These are phyloP conservation scores for Osmerus mordax DNA, from an alignment of 2,113 vertebrate genomes.

Conservation along the genomic window DNA sequence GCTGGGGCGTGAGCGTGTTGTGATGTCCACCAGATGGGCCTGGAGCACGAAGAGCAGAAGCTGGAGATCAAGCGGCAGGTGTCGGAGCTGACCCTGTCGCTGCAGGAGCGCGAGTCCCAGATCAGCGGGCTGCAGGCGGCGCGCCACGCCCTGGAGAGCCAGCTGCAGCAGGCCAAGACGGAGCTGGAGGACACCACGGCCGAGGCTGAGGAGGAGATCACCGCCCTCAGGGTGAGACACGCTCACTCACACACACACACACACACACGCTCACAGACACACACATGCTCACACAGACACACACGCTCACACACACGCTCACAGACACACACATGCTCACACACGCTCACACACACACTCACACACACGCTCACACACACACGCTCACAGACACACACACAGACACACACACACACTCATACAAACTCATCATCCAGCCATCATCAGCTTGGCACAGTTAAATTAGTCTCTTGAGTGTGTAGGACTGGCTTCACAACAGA, in stretches of 20 bases:
- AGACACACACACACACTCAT: not conserved
- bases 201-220: conserved; percentile 97
- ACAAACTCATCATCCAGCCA: not conserved
- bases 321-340: not conserved
- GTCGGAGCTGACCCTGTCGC: conserved; percentile 90
- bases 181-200: conserved; percentile 97
- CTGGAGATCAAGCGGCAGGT: conserved; percentile 94
- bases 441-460: too few species aligned
- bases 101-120: conserved; percentile 95
- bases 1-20: not conserved
- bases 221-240: conserved; percentile 86
- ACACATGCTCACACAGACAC: conserved; percentile 38
- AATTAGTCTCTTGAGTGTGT: too few species aligned
- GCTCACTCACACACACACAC: not conserved
- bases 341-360: not conserved
- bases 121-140: conserved; percentile 91
- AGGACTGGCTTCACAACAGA: too few species aligned
- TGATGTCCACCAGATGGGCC: conserved; percentile 77
- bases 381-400: conserved; percentile 12
- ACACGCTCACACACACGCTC: too few species aligned
- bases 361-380: not conserved
- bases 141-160: conserved; percentile 87
- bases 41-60: conserved; percentile 96
- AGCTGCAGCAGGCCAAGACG: conserved; percentile 93
- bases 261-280: not conserved